Base-by-base conservation (phyloP, 2,797 vertebrate species). In the Psittacula derbiana region DNA sequence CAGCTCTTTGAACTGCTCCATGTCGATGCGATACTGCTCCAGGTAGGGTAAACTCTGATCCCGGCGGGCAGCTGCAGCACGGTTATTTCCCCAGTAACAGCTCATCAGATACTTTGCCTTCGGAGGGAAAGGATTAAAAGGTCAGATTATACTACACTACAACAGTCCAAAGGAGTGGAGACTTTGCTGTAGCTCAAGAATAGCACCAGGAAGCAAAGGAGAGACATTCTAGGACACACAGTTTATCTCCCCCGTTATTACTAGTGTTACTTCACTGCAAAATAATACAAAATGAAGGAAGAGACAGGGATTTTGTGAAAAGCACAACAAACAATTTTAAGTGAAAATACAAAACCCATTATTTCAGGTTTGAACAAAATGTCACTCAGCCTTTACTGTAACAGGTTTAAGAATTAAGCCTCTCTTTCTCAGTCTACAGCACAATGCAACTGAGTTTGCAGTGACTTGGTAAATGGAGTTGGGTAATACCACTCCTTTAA, bases 31-130 rank as follows among this genome's bases (percentile, higher is more conserved):
- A 57, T 99, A 99, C 97, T 99, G 99, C 96, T 99, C 99, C 97
- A 99, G 97, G 97, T 99, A 99, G 12, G 99, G 98, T 40, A 99
- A 91, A 92, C 98, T 99, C 88, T 98, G 98, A 93, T 99, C 99
- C 31, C 98, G 98, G 5, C 98, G 98, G 74, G 98, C 97, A 0
- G 98, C 98, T 0, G 98, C 97, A 0, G 97, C 97, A 44, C 94
- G 98, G 92, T 98, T 98, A 24, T 80, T 93, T 7, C 99, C 99
- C 99, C 99, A 99, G 95, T 99, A 99, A 95, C 99, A 99, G 94
- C 98, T 99, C 49, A 98, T 98, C 94, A 99, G 98, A 96, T 99
- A 99, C 90, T 99, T 99, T 89, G 99, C 98, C 99, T 99, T 97
- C 4, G 55, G 70, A 71, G 58, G 28, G 53, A 81, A 94, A 72